Percentiles rank a stretch among this genome's conserved stretches.
Conservation (phyloP, 2,888 invertebrate genomes). For the Caenorhabditis plicata region DNA sequence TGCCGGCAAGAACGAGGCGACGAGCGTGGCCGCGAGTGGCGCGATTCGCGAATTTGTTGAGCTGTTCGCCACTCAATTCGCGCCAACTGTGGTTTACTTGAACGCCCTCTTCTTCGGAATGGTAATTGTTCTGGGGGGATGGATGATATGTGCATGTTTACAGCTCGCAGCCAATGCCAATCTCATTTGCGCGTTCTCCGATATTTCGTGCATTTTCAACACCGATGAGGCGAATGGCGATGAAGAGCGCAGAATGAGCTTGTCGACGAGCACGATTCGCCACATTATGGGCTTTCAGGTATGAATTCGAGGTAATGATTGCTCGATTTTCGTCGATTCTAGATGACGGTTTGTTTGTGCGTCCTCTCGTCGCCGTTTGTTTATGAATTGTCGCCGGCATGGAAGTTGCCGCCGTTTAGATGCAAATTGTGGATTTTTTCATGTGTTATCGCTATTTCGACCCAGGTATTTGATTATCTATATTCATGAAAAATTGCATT, state of each 20-base stretch:
- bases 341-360: slow-evolving; percentile 22
- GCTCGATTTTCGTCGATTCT: background rate
- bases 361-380: slow-evolving; percentile 17
- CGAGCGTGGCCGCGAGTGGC: slow-evolving; percentile 18
- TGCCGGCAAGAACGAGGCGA: slow-evolving; percentile 36
- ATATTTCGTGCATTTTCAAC: slow-evolving; percentile 34
- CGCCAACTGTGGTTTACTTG: slow-evolving; percentile 29
- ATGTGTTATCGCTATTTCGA: slow-evolving; percentile 8
- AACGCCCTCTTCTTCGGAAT: slow-evolving; percentile 21
- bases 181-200: slow-evolving; percentile 36
- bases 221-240: slow-evolving; percentile 10
- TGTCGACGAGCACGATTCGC: slow-evolving; percentile 31
- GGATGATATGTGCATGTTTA: too few species aligned
- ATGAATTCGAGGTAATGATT: background rate
- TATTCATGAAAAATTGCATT: slow-evolving; percentile 1
- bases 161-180: slow-evolving; percentile 30
- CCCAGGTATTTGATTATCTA: slow-evolving; percentile 16
- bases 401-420: slow-evolving; percentile 18
- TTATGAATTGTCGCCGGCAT: slow-evolving; percentile 27
- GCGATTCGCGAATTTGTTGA: slow-evolving; percentile 11
- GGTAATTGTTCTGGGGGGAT: slow-evolving; percentile 5
- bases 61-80: slow-evolving; percentile 34
- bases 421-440: slow-evolving; percentile 17
- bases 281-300: slow-evolving; percentile 42
- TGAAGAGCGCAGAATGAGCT: slow-evolving; percentile 10